These are phyloP conservation scores for Drosophila setifemur DNA, from an alignment of 1,140 invertebrate species.

Conservation along the genomic window DNA sequence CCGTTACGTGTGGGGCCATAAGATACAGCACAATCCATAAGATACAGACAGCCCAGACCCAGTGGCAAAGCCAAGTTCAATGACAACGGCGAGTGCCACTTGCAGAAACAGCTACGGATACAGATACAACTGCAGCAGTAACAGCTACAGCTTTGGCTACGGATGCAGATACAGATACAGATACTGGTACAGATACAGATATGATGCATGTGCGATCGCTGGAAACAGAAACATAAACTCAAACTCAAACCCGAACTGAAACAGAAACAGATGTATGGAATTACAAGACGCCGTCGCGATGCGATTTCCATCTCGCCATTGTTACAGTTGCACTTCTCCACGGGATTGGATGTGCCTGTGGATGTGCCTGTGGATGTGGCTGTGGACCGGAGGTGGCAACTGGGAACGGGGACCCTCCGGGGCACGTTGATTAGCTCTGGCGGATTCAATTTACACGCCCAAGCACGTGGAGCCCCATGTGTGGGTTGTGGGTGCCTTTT, in stretches of 20 bases:
- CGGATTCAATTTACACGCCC: constrained; percentile 66
- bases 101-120: constrained; percentile 18
- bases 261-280: constrained; percentile 56
- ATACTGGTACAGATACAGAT: background rate
- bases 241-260: too few relatives aligned
- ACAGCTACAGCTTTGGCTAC: background rate
- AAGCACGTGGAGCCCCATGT: constrained; percentile 62
- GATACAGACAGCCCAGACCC: constrained; percentile 25
- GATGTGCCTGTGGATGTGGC: too few relatives aligned
- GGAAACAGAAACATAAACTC: too few relatives aligned
- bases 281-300: constrained; percentile 55
- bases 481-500: constrained; percentile 5
- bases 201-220: constrained; percentile 26
- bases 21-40: too few relatives aligned
- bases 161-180: background rate
- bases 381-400: too few relatives aligned
- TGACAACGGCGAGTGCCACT: constrained; percentile 36
- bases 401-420: background rate
- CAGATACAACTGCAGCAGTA: background rate
- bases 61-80: constrained; percentile 61
- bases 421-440: constrained; percentile 39
- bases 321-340: too few relatives aligned
- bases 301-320: constrained; percentile 69
- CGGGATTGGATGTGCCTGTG: too few relatives aligned
- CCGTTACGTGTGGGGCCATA: constrained; percentile 62